Evolutionary conservation across 2,888 invertebrate species (phyloP), one percentile per base, ranked within the genome.

Genomic region (Drosophila kambysellisi): DNA sequence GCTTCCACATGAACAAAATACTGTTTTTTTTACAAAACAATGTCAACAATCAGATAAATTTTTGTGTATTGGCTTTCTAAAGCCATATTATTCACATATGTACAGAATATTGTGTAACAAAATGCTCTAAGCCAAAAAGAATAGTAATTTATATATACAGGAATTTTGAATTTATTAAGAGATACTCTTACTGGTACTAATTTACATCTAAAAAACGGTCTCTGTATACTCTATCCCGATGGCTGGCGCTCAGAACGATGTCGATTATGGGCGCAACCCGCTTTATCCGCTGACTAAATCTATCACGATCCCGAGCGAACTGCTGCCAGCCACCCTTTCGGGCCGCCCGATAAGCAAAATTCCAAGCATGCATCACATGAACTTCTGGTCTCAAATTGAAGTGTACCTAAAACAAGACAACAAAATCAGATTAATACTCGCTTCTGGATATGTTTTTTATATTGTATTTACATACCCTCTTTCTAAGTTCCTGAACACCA

Each of bases 251-350:
- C 33, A 93, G 74, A 67, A 93, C 78, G 39, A 87, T 89, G 71
- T 90, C 84, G 48, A 93, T 72, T 54, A 81, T 77, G 39, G 73
- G 74, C 4, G 88, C 83, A 11, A 91, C 72, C n/a, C 87, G 75
- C 35, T 89, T 81, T 51, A 92, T 91, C 48, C 93, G 82, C 33
- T 90, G 76, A 59, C 86, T 83, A 81, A 93, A 93, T 72, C 93
- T 86, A 51, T 79, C 85, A 25, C 92, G 90, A 88, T 96, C 96
- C 0, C 94, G 89, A 0, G 94, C 94, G 78, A 93, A 92, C 70
- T 94, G 91, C 89, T 95, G 95, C 96, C 95, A 96, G 66, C 94
- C 94, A 0, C 95, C 95, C 35, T 94, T 94, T 9, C 95, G 92
- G 12, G 95, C 95, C 56, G 94, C 94, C 7, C 94, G 92, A 72